Conservation (phyloP, 2,888 invertebrate genomes). For the Apotomis capreana region DNA sequence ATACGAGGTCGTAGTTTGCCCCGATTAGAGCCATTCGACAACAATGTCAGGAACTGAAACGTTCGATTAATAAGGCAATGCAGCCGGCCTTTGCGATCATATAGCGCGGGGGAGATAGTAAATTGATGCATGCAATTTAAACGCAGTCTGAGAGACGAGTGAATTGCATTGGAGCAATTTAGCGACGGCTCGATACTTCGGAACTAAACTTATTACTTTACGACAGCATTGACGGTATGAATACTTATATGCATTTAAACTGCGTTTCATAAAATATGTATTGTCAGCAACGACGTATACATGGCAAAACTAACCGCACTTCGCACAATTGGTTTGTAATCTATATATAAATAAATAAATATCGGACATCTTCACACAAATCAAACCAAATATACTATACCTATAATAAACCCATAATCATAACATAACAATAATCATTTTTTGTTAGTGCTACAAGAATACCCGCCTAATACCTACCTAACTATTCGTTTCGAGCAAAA, state of each 20-base stretch:
- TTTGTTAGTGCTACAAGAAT: too few relatives aligned
- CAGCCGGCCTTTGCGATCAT: constrained; percentile 16
- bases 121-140: constrained; percentile 17
- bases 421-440: too few relatives aligned
- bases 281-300: too few relatives aligned
- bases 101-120: constrained; percentile 14
- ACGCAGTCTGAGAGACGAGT: constrained; percentile 12
- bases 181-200: not conserved
- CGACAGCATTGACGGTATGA: not conserved
- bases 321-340: too few relatives aligned
- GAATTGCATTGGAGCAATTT: constrained; percentile 29
- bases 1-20: constrained; percentile 23
- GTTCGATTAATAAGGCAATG: constrained; percentile 34
- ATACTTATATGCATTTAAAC: too few relatives aligned
- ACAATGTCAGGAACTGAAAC: constrained; percentile 27
- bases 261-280: too few relatives aligned
- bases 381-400: too few relatives aligned
- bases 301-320: too few relatives aligned
- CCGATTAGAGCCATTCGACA: constrained; percentile 24
- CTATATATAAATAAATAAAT: too few relatives aligned
- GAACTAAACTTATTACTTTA: not conserved
- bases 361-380: too few relatives aligned
- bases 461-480: not conserved
- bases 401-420: too few relatives aligned
- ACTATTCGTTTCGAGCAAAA: not conserved